Evolutionary conservation across 2,888 invertebrate species (phyloP), one percentile per base, ranked within the genome.

Genomic region (Desoria tigrina): DNA sequence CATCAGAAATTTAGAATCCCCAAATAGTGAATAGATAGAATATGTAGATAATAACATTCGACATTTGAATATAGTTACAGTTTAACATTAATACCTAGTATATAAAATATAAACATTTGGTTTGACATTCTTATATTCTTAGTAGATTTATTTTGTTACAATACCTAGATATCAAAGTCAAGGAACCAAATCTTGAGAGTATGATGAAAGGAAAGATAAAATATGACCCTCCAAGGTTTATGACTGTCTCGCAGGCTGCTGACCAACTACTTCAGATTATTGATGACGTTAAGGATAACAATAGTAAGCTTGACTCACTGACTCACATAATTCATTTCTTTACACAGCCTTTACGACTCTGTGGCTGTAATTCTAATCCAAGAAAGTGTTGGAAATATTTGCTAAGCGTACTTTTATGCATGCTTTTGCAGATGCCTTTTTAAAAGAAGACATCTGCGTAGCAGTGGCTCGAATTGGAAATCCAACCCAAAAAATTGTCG

Each of bases 81-180:
- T n/a, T n/a, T n/a, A n/a, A n/a, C n/a, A n/a, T n/a, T n/a, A n/a
- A n/a, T n/a, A n/a, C n/a, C n/a, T n/a, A n/a, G n/a, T n/a, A n/a
- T n/a, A n/a, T n/a, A n/a, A n/a, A n/a, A n/a, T n/a, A 21, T 14
- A 21, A 26, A 27, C 23, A 16, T 42, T 65, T 53, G 64, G 28
- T 24, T 27, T 9, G 18, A 24, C 18, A 39, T 1, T 23, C 37
- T 9, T 28, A 18, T 24, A 26, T 45, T 45, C n/a, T 6, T 9
- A 45, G 16, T 45, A 9, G 4, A 18, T 45, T 45, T 51, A 37
- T 42, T 68, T 59, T 82, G 83, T 77, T 84, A n/a, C n/a, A n/a
- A n/a, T n/a, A n/a, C n/a, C n/a, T n/a, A 87, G 98, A 99, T 82
- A 98, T 99, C 67, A 96, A 97, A 85, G 92, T 98, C 1, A 99